phyloP scores from a whole-genome alignment of 2,797 vertebrate species.

The Myotis pilosus region DNA sequence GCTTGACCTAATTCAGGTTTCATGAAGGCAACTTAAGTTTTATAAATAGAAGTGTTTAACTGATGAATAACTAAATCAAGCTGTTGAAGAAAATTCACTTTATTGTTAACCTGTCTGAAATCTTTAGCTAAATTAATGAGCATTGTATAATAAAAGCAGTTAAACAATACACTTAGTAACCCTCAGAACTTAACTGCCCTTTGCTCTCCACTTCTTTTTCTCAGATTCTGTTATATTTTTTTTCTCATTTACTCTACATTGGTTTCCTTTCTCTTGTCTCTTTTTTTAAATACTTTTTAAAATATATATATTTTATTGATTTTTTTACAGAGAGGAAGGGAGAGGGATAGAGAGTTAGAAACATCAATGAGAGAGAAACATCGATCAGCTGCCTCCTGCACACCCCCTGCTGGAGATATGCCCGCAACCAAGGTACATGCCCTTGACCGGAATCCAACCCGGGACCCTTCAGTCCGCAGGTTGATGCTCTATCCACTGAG shows the following conservation, averaged over 20 bases:
- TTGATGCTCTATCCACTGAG: no score
- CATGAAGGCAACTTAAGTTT: not conserved
- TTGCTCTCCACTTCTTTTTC: not conserved
- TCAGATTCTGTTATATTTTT: not conserved
- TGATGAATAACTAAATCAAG: not conserved
- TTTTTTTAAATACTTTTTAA: not conserved
- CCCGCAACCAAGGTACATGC: no score
- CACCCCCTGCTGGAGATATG: no score
- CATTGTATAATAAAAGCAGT: not conserved
- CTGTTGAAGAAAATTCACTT: not conserved
- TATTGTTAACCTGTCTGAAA: not conserved
- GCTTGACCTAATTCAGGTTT: not conserved
- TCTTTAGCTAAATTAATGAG: conserved; percentile 4
- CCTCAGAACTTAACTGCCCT: not conserved
- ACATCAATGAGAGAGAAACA: no score
- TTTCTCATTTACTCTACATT: not conserved
- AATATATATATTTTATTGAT: no score
- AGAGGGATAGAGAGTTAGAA: no score
- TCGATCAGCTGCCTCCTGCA: no score
- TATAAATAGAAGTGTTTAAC: not conserved
- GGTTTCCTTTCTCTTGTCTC: not conserved
- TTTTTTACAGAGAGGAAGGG: no score
- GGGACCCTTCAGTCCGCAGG: no score
- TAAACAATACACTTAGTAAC: not conserved
- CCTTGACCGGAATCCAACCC: no score